Evolutionary conservation across 2,888 invertebrate species (phyloP).

Genomic region (Thera britannica): DNA sequence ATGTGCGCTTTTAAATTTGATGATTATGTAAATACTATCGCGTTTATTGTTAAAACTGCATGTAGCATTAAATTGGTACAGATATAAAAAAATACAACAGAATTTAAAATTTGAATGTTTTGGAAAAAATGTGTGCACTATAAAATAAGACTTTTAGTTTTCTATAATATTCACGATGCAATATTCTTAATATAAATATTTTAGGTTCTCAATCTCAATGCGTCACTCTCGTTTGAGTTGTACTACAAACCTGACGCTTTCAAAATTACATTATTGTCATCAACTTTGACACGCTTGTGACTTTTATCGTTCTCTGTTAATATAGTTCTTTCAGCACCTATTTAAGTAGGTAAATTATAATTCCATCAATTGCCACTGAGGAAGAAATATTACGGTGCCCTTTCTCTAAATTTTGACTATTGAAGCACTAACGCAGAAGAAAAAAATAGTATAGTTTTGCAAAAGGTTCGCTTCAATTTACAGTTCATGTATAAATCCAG

Average conservation of each 20-base stretch:
- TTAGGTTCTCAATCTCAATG: no score
- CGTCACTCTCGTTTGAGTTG: no score
- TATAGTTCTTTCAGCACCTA: conserved; percentile 10
- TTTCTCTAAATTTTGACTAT: conserved; percentile 20
- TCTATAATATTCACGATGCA: no score
- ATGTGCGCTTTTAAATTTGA: conserved; percentile 24
- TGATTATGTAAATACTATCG: conserved; percentile 28
- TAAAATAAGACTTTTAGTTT: no score
- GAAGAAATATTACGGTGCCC: conserved; percentile 20
- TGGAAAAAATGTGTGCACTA: no score
- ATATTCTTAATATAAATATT: no score
- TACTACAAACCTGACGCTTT: no score
- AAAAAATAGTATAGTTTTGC: conserved; percentile 16
- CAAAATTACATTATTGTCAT: not conserved
- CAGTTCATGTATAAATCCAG: no score
- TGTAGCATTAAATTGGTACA: not conserved
- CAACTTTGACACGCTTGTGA: conserved; percentile 12
- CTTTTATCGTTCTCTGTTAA: not conserved
- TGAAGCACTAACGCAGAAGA: conserved; percentile 25
- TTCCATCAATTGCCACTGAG: conserved; percentile 18
- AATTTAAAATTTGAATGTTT: no score
- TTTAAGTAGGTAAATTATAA: conserved; percentile 8
- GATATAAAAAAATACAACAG: no score
- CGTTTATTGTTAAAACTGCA: conserved; percentile 17
- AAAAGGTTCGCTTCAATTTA: not conserved